Evolutionary conservation across 2,113 vertebrate species (phyloP).

Genomic region (Felis catus): DNA sequence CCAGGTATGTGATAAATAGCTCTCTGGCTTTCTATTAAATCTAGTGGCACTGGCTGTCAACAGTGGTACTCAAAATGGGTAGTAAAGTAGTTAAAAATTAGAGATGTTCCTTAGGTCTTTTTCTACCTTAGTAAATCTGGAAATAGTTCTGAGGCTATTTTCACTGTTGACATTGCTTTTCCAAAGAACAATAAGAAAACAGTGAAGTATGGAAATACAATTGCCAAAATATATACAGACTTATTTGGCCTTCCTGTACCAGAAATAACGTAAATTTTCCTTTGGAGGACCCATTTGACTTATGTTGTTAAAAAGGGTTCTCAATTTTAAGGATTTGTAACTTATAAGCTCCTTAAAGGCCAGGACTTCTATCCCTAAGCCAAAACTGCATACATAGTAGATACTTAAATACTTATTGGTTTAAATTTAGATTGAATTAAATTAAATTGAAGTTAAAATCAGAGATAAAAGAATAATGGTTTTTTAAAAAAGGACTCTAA

Average conservation of each 20-base stretch:
- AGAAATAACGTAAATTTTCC: slow-evolving; percentile 9
- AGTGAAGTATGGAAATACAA: slow-evolving; percentile 8
- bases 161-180: not conserved
- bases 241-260: not conserved
- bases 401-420: not conserved
- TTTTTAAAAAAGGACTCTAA: not conserved
- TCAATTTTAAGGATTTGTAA: slow-evolving; percentile 4
- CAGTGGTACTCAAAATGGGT: slow-evolving; percentile 13
- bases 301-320: not conserved
- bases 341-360: not conserved
- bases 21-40: slow-evolving; percentile 54
- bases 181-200: slow-evolving; percentile 37
- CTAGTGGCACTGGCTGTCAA: slow-evolving; percentile 48
- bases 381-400: not conserved
- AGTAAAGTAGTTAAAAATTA: slow-evolving; percentile 19
- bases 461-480: slow-evolving; percentile 10
- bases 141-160: slow-evolving; percentile 24
- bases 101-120: not conserved
- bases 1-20: slow-evolving; percentile 67
- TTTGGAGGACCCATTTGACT: not conserved
- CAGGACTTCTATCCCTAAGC: not conserved
- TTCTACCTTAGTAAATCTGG: slow-evolving; percentile 23
- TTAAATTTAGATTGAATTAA: slow-evolving; percentile 4
- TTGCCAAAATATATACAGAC: not conserved
- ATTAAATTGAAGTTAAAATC: slow-evolving; percentile 35